phyloP scores from a whole-genome alignment of 2,888 invertebrate species.

The Dryobotodes eremita region DNA sequence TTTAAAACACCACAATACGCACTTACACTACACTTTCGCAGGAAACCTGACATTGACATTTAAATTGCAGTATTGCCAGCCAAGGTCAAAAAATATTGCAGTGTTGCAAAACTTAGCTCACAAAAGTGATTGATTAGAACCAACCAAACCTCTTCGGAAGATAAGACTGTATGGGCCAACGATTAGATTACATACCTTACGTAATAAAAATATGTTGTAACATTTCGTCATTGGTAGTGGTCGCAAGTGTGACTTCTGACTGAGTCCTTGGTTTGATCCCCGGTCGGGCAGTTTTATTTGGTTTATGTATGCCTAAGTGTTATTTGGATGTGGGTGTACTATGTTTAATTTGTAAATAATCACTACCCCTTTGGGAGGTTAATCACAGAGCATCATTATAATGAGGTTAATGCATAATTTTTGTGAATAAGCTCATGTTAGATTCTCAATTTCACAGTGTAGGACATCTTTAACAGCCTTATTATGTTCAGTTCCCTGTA shows the following conservation, averaged over 20 bases:
- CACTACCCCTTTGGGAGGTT: not conserved
- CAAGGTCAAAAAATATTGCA: constrained; percentile 47
- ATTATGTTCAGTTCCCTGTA: not conserved
- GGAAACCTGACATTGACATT: constrained; percentile 84
- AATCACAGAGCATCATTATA: too few relatives aligned
- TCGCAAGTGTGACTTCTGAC: not conserved
- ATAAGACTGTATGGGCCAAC: constrained; percentile 19
- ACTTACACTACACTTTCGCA: constrained; percentile 75
- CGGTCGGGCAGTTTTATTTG: not conserved
- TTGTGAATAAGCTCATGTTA: not conserved
- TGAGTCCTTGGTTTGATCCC: not conserved
- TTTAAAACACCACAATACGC: constrained; percentile 79
- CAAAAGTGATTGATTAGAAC: constrained; percentile 5
- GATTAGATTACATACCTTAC: constrained; percentile 8
- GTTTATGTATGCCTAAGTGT: not conserved
- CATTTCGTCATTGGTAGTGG: constrained; percentile 14
- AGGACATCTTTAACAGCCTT: not conserved
- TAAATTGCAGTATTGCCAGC: constrained; percentile 59
- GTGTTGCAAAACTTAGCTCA: constrained; percentile 18
- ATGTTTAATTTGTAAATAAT: too few relatives aligned
- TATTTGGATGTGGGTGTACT: not conserved
- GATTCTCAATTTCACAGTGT: not conserved
- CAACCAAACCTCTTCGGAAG: constrained; percentile 17
- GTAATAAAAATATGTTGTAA: constrained; percentile 2
- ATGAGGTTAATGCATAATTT: not conserved